Evolutionary conservation across 2,113 vertebrate genomes (phyloP).

Genomic region (Callipepla californica): DNA sequence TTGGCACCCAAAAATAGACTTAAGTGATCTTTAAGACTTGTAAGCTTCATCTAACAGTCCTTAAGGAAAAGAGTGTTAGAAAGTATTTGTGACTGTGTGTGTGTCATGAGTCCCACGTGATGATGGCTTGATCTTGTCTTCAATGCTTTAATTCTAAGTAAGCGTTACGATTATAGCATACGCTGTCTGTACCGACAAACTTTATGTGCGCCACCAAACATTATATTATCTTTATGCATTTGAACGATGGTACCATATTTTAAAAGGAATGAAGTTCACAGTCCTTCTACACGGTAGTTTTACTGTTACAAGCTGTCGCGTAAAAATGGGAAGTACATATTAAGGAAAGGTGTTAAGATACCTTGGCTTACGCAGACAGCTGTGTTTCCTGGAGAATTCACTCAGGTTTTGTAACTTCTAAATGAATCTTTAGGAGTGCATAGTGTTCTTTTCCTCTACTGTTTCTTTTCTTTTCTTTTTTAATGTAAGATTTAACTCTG

Average conservation of each 20-base stretch:
- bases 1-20: conserved; percentile 9
- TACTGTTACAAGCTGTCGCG: not conserved
- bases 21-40: not conserved
- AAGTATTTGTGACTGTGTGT: not conserved
- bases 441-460: not conserved
- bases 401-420: not conserved
- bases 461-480: not conserved
- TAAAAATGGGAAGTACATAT: not conserved
- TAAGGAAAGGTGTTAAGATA: not conserved
- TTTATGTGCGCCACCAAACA: not conserved
- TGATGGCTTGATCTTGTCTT: not conserved
- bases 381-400: not conserved
- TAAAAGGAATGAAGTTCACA: not conserved
- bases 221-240: not conserved
- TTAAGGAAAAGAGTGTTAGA: not conserved
- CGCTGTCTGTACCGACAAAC: not conserved
- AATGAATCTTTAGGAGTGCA: not conserved
- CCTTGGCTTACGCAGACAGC: not conserved
- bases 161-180: fast-evolving
- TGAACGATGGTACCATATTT: not conserved
- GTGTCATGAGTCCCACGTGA: not conserved
- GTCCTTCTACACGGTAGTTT: not conserved
- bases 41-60: not conserved
- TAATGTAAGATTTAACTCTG: not conserved
- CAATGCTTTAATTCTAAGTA: not conserved